These are phyloP conservation scores for Geotrypetes seraphini DNA, from an alignment of 2,797 vertebrate species.

Conservation along the genomic window DNA sequence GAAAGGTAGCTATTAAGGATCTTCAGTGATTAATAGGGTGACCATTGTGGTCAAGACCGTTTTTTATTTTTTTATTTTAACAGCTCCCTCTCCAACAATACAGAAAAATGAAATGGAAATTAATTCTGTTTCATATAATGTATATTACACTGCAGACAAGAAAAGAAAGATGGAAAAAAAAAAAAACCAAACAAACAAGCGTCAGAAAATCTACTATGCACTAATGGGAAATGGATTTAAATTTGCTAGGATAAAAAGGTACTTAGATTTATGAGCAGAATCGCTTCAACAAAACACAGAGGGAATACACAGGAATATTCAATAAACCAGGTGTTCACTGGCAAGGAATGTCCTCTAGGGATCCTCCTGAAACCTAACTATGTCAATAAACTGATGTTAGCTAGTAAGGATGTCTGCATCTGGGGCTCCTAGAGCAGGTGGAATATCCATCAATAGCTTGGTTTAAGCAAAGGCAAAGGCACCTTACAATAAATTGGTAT, in stretches of 20 bases:
- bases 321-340: constrained; percentile 33
- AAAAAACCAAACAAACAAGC: not conserved
- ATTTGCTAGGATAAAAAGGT: constrained; percentile 6
- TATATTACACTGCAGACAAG: no score
- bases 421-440: not conserved
- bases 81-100: no score
- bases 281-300: constrained; percentile 2
- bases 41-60: no score
- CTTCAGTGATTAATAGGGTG: constrained; percentile 40
- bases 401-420: constrained; percentile 13
- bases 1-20: constrained; percentile 24
- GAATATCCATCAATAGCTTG: constrained; percentile 23
- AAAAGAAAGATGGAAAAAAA: no score
- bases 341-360: constrained; percentile 25
- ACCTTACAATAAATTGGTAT: not conserved
- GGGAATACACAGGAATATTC: constrained; percentile 22
- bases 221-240: not conserved
- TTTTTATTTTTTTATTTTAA: no score
- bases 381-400: constrained; percentile 15
- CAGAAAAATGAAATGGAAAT: no score
- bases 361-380: constrained; percentile 21
- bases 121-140: no score
- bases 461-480: constrained; percentile 23
- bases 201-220: not conserved
- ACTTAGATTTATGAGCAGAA: constrained; percentile 22